phyloP scores from a whole-genome alignment of 2,888 invertebrate species.

The Melitaea athalia region DNA sequence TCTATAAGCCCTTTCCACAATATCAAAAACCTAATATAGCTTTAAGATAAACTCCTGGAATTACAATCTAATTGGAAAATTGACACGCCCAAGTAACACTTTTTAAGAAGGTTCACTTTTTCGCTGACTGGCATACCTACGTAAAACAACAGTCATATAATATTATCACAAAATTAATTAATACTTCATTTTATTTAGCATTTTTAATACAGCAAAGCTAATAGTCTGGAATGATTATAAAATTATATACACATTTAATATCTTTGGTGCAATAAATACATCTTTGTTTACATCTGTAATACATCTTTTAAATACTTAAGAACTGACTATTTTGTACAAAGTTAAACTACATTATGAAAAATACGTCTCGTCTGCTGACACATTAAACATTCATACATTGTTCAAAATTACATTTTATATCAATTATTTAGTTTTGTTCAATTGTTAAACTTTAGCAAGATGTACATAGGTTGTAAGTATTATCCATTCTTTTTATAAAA shows the following conservation, averaged over 20 bases:
- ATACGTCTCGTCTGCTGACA: conserved; percentile 1
- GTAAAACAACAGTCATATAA: neutral
- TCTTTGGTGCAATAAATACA: conserved; percentile 30
- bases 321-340: conserved; percentile 25
- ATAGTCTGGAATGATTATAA: neutral
- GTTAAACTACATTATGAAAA: conserved; percentile 12
- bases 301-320: conserved; percentile 8
- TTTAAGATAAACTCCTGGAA: no score
- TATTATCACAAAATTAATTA: neutral
- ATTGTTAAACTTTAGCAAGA: no score
- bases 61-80: no score
- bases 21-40: no score
- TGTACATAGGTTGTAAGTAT: no score
- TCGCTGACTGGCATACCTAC: neutral
- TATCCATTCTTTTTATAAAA: neutral
- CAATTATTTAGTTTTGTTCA: no score
- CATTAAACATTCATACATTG: neutral
- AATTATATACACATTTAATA: neutral
- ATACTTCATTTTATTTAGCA: neutral
- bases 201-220: neutral
- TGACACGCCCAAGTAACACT: no score
- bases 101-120: no score
- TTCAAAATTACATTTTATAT: no score
- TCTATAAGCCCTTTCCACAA: no score
- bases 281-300: neutral